These are phyloP conservation scores for Leptinotarsa texana DNA, from an alignment of 1,140 invertebrate genomes.

Conservation along the genomic window DNA sequence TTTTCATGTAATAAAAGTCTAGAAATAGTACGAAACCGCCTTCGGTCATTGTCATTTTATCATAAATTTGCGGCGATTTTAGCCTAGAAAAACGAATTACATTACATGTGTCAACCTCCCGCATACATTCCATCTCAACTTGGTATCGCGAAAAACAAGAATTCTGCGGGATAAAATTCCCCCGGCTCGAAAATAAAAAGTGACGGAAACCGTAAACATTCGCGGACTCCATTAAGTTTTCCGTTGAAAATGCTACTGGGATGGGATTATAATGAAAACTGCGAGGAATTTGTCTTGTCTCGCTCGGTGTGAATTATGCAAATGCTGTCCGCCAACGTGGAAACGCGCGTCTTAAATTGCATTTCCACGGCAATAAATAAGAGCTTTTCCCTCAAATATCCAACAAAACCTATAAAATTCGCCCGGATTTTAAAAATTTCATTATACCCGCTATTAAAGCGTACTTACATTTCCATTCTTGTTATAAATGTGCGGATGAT, in stretches of 20 bases:
- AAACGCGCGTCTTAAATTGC: constrained; percentile 50
- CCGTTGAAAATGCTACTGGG: constrained; percentile 41
- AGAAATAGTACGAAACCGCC: too few relatives aligned
- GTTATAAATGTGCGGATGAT: background rate
- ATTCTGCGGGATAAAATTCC: background rate
- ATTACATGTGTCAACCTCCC: too few relatives aligned
- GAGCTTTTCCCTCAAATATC: constrained; percentile 35
- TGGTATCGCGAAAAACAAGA: background rate
- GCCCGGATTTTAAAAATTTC: constrained; percentile 25
- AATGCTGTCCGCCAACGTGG: constrained; percentile 49
- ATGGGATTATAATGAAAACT: constrained; percentile 52
- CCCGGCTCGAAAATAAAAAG: background rate
- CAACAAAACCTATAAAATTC: constrained; percentile 29
- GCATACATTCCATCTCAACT: too few relatives aligned
- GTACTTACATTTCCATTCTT: background rate
- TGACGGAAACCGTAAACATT: constrained; percentile 15
- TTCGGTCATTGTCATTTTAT: too few relatives aligned
- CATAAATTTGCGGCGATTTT: too few relatives aligned
- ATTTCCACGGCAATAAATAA: constrained; percentile 50
- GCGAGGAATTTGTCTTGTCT: constrained; percentile 51
- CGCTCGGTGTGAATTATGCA: constrained; percentile 50
- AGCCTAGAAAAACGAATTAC: too few relatives aligned
- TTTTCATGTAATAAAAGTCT: too few relatives aligned
- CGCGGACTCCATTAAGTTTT: constrained; percentile 48
- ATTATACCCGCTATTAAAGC: constrained; percentile 20